Evolutionary conservation across 2,113 vertebrate species (phyloP), one percentile per base, ranked within the genome.

Genomic region (Pseudonaja textilis): DNA sequence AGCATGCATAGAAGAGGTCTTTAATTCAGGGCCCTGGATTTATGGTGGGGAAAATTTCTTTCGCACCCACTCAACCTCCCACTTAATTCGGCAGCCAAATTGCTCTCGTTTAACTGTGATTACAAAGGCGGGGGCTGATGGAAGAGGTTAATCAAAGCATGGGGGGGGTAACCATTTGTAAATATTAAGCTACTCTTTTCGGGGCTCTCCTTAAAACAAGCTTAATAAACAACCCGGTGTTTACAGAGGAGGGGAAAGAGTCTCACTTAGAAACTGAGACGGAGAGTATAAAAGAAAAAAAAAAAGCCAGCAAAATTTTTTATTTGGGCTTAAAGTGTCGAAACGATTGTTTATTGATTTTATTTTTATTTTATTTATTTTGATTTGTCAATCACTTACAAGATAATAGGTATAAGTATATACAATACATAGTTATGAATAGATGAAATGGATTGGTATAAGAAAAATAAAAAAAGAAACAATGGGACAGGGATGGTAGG

Each of bases 71-170:
- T 55, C 56, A 50, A 50, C 47, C 90, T 85, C 74, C 94, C 54
- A n/a, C 34, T 54, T 85, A 94, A 42, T 95, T 95, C 94, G 92
- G 95, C 87, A 96, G 95, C 87, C 93, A 97, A 93, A 96, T 91
- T 93, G 85, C 94, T 91, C 94, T 97, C 94, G 95, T 95, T 97
- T 90, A 97, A 94, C 95, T 85, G 96, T 96, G 95, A 94, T 98
- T 95, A 87, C 74, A 22, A 81, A 81, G 81, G 91, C 88, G 3
- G 18, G 18, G 74, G 74, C 34, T 42, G 54, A 20, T n/a, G 25
- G 61, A 9, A 23, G 88, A 88, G 61, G 91, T 69, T 47, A 94
- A 91, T 95, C 92, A 85, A 92, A 87, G 93, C 93, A n/a, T 89
- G 18, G 20, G 8, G 20, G 8, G 1, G 23, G 92, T 89, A 91